Evolutionary conservation across 35 echinoderm and acorn worm genomes (phyloP).

Genomic region (Patiria miniata): DNA sequence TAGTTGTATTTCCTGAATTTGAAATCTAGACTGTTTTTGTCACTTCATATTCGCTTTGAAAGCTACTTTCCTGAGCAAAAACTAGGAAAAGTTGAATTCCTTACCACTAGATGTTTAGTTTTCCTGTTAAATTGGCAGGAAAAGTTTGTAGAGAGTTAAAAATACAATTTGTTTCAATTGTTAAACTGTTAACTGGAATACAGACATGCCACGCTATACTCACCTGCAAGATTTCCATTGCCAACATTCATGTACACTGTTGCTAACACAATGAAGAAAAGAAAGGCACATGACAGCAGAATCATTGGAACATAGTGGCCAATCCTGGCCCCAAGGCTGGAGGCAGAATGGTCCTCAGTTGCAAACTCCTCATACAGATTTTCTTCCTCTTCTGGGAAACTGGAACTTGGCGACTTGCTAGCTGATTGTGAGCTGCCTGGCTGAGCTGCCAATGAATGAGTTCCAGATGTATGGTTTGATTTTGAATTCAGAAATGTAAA

Average conservation of each 20-base stretch:
- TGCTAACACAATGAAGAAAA: constrained; percentile 15
- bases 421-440: not conserved
- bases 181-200: too few species aligned
- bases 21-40: too few species aligned
- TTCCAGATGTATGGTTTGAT: not conserved
- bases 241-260: constrained; percentile 32
- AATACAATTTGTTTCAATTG: too few species aligned
- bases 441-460: not conserved
- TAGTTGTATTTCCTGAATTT: too few species aligned
- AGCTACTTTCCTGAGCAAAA: too few species aligned
- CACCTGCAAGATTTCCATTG: not conserved
- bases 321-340: constrained; percentile 29
- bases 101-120: too few species aligned
- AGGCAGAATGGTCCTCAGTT: constrained; percentile 36
- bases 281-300: constrained; percentile 42
- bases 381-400: not conserved
- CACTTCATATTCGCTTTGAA: too few species aligned
- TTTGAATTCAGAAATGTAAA: not conserved
- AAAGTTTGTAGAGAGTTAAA: too few species aligned
- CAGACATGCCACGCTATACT: not conserved
- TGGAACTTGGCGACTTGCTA: not conserved
- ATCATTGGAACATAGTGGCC: constrained; percentile 40
- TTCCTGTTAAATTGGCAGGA: too few species aligned
- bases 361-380: constrained; percentile 33
- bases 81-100: too few species aligned